phyloP scores from a whole-genome alignment of 2,113 vertebrate genomes.

The Megaceryle torquata region DNA sequence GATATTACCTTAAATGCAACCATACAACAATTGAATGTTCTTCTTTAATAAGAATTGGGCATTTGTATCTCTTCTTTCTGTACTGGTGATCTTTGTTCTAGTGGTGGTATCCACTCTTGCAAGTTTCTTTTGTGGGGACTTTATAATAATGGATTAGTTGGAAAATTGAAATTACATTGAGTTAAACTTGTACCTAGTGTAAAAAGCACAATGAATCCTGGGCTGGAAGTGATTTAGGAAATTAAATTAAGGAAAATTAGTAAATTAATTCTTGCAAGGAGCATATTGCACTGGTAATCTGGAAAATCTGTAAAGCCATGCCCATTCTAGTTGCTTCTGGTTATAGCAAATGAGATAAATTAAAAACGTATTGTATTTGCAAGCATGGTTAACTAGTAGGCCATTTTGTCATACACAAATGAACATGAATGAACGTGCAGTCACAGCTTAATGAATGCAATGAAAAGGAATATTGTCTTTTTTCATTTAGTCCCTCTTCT shows the following conservation, averaged over 20 bases:
- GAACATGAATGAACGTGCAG: neutral
- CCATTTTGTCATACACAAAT: neutral
- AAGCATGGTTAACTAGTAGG: neutral
- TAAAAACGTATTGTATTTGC: neutral
- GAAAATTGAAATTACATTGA: neutral
- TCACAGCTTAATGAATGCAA: neutral
- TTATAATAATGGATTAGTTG: neutral
- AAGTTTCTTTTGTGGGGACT: neutral
- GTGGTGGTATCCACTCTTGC: neutral
- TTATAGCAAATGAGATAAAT: neutral
- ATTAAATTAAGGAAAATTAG: neutral
- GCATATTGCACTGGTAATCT: neutral
- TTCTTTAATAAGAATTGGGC: neutral
- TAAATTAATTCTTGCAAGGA: neutral
- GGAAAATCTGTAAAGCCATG: neutral
- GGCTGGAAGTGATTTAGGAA: neutral
- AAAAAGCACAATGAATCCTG: neutral
- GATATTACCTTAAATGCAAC: neutral
- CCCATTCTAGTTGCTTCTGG: neutral
- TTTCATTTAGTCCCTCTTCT: neutral
- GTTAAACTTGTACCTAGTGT: neutral
- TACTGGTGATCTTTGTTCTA: neutral
- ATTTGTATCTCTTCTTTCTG: neutral
- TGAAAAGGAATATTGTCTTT: neutral
- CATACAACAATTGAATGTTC: neutral